Percentiles rank a stretch among this genome's conserved stretches.
phyloP scores from a whole-genome alignment of 2,113 vertebrate species.

The Callithrix jacchus region DNA sequence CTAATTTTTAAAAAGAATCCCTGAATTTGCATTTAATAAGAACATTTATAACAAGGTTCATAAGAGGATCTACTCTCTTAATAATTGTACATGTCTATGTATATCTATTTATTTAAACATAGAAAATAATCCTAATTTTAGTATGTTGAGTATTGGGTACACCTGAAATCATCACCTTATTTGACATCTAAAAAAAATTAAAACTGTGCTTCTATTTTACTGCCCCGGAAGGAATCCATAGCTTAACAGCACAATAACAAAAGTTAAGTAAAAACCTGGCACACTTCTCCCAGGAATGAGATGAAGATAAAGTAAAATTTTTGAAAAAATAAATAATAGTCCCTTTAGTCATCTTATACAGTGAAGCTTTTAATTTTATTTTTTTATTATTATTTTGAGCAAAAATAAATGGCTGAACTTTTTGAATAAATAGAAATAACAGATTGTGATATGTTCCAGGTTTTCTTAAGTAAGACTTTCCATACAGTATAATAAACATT shows the following conservation, averaged over 20 bases:
- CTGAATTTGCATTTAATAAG: not conserved
- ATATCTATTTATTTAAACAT: not conserved
- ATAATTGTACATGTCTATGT: not conserved
- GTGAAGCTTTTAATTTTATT: not conserved
- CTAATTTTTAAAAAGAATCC: not conserved
- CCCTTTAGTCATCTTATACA: not conserved
- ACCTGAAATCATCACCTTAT: not conserved
- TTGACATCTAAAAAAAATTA: not conserved
- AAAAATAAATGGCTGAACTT: not conserved
- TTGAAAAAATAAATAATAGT: not conserved
- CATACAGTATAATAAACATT: not conserved
- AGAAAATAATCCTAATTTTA: not conserved
- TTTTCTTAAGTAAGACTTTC: not conserved
- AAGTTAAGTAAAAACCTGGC: not conserved
- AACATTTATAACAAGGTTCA: not conserved
- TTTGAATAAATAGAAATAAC: not conserved
- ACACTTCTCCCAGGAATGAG: not conserved
- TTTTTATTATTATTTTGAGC: not conserved
- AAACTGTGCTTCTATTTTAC: not conserved
- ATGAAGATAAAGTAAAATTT: not conserved
- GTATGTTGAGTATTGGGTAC: not conserved
- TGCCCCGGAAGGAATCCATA: not conserved
- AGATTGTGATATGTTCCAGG: not conserved
- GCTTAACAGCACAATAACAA: not conserved
- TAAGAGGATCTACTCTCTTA: not conserved